A percentile compares a stretch with the other conserved stretches of the same genome.
Conservation (phyloP, 2,797 vertebrate species). For the Gila robusta region DNA sequence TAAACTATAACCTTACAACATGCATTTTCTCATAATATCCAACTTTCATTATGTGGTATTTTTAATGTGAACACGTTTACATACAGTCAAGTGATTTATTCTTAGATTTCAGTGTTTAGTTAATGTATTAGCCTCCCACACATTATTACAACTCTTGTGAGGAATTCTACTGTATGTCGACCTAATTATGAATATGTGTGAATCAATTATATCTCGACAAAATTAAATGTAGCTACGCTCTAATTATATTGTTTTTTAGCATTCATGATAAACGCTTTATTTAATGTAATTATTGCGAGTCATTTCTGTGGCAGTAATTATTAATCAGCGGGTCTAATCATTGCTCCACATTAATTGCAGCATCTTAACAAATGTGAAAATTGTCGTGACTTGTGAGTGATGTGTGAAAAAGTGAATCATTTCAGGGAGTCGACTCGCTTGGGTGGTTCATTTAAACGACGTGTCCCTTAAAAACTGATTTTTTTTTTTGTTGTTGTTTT, state of each 20-base stretch:
- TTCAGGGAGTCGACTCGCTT: neutral
- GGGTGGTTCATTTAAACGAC: neutral
- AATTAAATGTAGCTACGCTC: neutral
- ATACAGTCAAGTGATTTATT: neutral
- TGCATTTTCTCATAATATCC: neutral
- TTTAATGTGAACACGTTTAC: neutral
- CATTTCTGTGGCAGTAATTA: neutral
- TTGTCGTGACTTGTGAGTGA: neutral
- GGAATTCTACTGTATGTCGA: neutral
- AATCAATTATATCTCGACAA: neutral
- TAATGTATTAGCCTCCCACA: neutral
- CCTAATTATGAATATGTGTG: neutral
- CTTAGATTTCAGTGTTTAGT: neutral
- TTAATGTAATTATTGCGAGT: neutral
- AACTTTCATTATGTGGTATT: neutral
- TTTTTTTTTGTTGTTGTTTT: no score
- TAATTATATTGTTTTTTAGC: neutral
- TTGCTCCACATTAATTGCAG: constrained; percentile 3
- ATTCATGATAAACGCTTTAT: neutral
- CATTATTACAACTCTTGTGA: neutral
- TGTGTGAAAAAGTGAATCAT: neutral
- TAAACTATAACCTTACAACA: neutral
- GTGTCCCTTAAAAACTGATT: neutral
- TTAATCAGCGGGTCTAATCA: constrained; percentile 3
- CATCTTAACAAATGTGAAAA: neutral